These are phyloP conservation scores for Tetramorium alpestre DNA, from an alignment of 1,140 invertebrate genomes.

Conservation along the genomic window DNA sequence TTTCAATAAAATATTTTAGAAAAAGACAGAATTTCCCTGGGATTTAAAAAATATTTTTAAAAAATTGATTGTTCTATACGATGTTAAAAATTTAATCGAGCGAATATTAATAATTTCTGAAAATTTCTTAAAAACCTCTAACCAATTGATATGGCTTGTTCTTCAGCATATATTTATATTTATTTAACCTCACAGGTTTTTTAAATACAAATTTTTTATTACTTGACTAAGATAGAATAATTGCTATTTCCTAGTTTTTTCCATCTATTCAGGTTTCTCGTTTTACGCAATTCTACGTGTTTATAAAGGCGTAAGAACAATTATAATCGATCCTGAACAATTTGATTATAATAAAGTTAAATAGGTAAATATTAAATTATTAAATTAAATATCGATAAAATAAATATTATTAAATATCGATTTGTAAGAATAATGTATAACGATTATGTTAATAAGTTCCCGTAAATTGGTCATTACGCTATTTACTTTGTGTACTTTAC, in stretches of 20 bases:
- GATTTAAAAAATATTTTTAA: neutral
- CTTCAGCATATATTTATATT: neutral
- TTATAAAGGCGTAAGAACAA: neutral
- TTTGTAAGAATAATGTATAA: slow-evolving; percentile 3
- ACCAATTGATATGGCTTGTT: neutral
- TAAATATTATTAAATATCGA: slow-evolving; percentile 2
- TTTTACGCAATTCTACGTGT: neutral
- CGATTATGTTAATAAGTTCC: neutral
- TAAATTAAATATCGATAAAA: neutral
- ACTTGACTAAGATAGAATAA: neutral
- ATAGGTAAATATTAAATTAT: slow-evolving; percentile 33
- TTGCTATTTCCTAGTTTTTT: neutral
- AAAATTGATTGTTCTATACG: neutral
- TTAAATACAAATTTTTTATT: slow-evolving; percentile 7
- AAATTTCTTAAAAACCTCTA: neutral
- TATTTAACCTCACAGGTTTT: neutral
- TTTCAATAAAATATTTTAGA: neutral
- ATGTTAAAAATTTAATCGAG: neutral
- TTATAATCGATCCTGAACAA: neutral
- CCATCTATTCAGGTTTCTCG: neutral
- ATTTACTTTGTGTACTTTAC: slow-evolving; percentile 12
- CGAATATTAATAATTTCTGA: neutral
- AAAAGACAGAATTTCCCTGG: neutral
- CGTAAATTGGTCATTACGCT: slow-evolving; percentile 17
- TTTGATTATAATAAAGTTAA: slow-evolving; percentile 23